Evolutionary conservation across 1,140 invertebrate genomes (phyloP).

Genomic region (Trinorchestia longiramus): DNA sequence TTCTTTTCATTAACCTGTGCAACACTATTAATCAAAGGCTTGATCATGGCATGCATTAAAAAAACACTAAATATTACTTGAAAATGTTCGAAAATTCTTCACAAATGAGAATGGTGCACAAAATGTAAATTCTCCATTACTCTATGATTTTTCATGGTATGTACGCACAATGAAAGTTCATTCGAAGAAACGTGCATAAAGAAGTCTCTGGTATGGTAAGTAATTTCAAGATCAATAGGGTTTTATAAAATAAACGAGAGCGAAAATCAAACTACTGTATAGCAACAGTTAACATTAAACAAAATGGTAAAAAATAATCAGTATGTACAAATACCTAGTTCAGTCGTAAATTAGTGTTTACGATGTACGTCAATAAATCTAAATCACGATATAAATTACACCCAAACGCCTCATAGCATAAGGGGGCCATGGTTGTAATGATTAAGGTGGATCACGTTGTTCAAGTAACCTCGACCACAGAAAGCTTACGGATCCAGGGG

Average conservation of each 20-base stretch:
- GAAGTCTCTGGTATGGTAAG: not conserved
- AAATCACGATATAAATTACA: not conserved
- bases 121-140: not conserved
- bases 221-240: not conserved
- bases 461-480: not conserved
- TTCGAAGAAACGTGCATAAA: not conserved
- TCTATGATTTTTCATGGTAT: not conserved
- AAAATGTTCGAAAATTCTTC: not conserved
- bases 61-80: not conserved
- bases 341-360: not conserved
- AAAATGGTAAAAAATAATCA: not conserved
- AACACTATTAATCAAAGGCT: not conserved
- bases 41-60: not conserved
- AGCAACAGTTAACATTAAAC: not conserved
- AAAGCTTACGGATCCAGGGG: no score
- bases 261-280: not conserved
- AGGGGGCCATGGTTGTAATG: not conserved
- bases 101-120: not conserved
- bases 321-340: not conserved
- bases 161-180: not conserved
- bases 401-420: not conserved
- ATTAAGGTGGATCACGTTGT: not conserved
- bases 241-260: not conserved
- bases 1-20: not conserved
- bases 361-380: not conserved